phyloP scores from a whole-genome alignment of 23 tunicate species.

The Ascidia mentula region DNA sequence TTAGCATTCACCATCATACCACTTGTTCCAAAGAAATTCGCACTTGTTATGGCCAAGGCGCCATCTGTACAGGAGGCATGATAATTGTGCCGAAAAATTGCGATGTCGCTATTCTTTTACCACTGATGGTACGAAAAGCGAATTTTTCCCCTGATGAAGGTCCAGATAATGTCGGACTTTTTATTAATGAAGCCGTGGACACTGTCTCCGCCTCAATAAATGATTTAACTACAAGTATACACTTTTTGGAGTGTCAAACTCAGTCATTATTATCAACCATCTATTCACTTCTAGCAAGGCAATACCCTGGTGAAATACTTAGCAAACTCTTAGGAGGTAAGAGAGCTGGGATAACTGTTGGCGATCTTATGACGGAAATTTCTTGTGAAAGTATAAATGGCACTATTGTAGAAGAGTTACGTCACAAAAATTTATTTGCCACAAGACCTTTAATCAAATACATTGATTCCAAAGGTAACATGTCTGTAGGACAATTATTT shows the following conservation, averaged over 20 bases:
- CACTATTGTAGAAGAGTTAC: not conserved
- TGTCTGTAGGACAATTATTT: not conserved
- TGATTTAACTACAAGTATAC: too few species aligned
- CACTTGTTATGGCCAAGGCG: too few species aligned
- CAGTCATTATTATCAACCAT: not conserved
- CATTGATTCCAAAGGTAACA: not conserved
- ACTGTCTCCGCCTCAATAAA: too few species aligned
- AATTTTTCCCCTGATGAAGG: too few species aligned
- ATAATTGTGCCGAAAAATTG: too few species aligned
- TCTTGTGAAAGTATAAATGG: not conserved
- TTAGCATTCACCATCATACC: too few species aligned
- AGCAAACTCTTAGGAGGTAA: not conserved
- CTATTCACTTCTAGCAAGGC: not conserved
- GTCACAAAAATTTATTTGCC: not conserved
- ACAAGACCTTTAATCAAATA: not conserved
- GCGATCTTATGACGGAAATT: conserved; percentile 3
- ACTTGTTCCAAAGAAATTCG: too few species aligned
- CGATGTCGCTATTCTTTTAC: too few species aligned
- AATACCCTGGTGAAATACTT: not conserved
- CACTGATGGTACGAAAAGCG: too few species aligned
- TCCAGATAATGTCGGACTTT: too few species aligned
- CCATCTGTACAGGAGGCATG: too few species aligned
- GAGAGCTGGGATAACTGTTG: not conserved
- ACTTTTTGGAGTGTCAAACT: not conserved
- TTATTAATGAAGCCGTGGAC: too few species aligned